Percentiles rank a stretch among this genome's conserved stretches.
phyloP scores from a whole-genome alignment of 2,888 invertebrate species.

The Harmothoe impar region DNA sequence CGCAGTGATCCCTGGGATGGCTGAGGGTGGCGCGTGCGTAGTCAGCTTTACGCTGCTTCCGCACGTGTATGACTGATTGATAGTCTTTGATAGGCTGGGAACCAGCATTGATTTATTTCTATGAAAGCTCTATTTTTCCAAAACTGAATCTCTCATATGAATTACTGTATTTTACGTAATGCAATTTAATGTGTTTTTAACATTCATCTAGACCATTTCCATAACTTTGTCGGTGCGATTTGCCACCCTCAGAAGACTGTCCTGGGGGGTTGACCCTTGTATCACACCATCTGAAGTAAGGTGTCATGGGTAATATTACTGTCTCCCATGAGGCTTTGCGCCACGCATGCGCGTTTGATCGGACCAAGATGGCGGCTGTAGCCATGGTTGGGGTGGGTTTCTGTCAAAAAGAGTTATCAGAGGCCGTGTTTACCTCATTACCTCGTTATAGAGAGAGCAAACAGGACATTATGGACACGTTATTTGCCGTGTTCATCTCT shows the following conservation, averaged over 20 bases:
- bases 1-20: slow-evolving; percentile 7
- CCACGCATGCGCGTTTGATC: neutral
- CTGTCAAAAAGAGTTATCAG: neutral
- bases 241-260: too few relatives aligned
- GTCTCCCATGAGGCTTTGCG: neutral
- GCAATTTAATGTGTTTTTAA: too few relatives aligned
- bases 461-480: neutral
- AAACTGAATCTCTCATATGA: too few relatives aligned
- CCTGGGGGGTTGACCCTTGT: neutral
- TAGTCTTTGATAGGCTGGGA: neutral
- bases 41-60: neutral
- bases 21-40: neutral
- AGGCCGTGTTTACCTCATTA: neutral
- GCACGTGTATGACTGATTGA: neutral
- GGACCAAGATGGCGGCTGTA: neutral
- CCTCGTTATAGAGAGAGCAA: neutral
- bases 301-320: slow-evolving; percentile 10
- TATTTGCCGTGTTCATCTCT: neutral
- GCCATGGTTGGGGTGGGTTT: neutral
- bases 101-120: neutral
- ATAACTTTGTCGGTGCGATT: too few relatives aligned
- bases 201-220: too few relatives aligned
- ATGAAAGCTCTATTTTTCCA: too few relatives aligned
- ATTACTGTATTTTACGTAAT: too few relatives aligned
- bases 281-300: neutral